Percentiles rank a stretch among this genome's conserved stretches.
These are phyloP conservation scores for Encarsia formosa DNA, from an alignment of 2,888 invertebrate genomes.

Conservation along the genomic window DNA sequence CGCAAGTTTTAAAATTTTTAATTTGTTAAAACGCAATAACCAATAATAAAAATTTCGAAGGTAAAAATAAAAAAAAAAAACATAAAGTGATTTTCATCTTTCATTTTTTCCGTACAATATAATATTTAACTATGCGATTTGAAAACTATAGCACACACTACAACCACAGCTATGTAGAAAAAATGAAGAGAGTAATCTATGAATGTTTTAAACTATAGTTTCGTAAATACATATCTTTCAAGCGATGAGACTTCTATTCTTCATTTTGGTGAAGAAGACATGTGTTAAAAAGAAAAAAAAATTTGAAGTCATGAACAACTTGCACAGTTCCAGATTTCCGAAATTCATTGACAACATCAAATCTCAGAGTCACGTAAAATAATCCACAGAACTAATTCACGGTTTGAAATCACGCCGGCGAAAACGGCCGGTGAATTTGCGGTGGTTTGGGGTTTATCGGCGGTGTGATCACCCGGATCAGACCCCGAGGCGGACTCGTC, in stretches of 20 bases:
- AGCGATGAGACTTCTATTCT: conserved; percentile 7
- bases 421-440: conserved; percentile 49
- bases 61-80: conserved; percentile 20
- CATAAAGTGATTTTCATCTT: conserved; percentile 4
- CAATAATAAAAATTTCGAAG: conserved; percentile 19
- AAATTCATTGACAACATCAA: too few relatives aligned
- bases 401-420: conserved; percentile 48
- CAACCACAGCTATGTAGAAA: conserved; percentile 10
- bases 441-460: conserved; percentile 47
- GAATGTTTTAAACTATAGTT: conserved; percentile 1
- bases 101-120: not conserved
- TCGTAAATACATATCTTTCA: conserved; percentile 7
- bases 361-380: too few relatives aligned
- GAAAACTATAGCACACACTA: conserved; percentile 17
- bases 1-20: too few relatives aligned
- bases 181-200: too few relatives aligned
- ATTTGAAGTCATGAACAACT: too few relatives aligned
- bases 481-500: conserved; percentile 39
- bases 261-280: too few relatives aligned
- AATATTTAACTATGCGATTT: not conserved
- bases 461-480: conserved; percentile 45
- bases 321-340: too few relatives aligned
- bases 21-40: conserved; percentile 15
- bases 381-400: too few relatives aligned
- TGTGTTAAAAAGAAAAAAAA: too few relatives aligned